A percentile compares a stretch with the other conserved stretches of the same genome.
These are phyloP conservation scores for Xiphophorus hellerii DNA, from an alignment of 2,113 vertebrate genomes.

Conservation along the genomic window DNA sequence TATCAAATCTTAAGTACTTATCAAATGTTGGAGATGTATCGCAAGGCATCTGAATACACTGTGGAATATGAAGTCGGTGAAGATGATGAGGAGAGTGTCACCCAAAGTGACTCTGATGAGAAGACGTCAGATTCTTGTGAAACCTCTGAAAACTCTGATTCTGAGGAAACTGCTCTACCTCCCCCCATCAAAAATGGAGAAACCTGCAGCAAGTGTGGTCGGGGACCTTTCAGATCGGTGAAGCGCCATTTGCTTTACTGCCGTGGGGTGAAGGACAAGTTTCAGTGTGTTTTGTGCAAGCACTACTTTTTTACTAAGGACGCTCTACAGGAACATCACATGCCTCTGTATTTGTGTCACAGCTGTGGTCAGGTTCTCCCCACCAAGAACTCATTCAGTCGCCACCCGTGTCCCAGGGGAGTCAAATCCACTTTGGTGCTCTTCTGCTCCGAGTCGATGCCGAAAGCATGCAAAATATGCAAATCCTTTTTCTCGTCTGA, in stretches of 20 bases:
- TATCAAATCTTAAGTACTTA: background rate
- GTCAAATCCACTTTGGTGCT: constrained; percentile 16
- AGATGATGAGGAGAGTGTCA: constrained; percentile 6
- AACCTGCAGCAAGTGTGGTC: constrained; percentile 62
- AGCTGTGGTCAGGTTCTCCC: constrained; percentile 71
- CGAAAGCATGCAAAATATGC: constrained; percentile 55
- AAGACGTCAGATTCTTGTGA: constrained; percentile 27
- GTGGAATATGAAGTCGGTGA: constrained; percentile 35
- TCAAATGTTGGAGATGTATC: constrained; percentile 18
- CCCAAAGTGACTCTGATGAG: constrained; percentile 4
- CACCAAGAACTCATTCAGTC: constrained; percentile 24
- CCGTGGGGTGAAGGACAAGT: constrained; percentile 16
- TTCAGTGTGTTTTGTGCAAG: constrained; percentile 58
- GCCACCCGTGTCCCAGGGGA: constrained; percentile 62
- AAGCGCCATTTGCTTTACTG: constrained; percentile 56
- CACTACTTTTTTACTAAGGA: constrained; percentile 31
- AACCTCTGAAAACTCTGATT: constrained; percentile 1
- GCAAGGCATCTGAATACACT: constrained; percentile 14
- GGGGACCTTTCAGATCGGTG: constrained; percentile 56
- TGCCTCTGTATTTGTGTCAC: constrained; percentile 63
- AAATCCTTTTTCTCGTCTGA: constrained; percentile 54
- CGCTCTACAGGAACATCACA: constrained; percentile 55
- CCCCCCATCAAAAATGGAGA: background rate
- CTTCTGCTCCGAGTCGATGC: constrained; percentile 57
- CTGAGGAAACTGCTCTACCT: background rate